A percentile compares a stretch with the other conserved stretches of the same genome.
Evolutionary conservation across 2,797 vertebrate species (phyloP).

Genomic region (Menidia menidia): DNA sequence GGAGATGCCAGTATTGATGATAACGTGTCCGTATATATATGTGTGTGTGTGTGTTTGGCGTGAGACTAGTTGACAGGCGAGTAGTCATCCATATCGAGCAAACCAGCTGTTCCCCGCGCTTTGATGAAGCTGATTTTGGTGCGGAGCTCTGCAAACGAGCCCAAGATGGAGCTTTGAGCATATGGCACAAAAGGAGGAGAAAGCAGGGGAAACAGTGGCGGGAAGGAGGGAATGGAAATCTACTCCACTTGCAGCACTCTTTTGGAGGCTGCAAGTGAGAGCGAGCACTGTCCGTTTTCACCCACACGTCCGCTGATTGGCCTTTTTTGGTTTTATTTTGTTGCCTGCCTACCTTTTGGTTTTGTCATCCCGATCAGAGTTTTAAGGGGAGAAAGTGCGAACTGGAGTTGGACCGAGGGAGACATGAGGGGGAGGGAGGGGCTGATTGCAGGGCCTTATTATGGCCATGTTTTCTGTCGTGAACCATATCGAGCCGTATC

Average conservation of each 20-base stretch:
- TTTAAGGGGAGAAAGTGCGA: slow-evolving; percentile 45
- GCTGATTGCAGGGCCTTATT: slow-evolving; percentile 63
- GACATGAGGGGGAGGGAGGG: not conserved
- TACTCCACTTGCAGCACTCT: slow-evolving; percentile 61
- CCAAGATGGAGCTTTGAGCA: slow-evolving; percentile 78
- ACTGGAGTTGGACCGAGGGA: slow-evolving; percentile 25
- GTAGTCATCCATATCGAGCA: slow-evolving; percentile 79
- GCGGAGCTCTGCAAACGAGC: slow-evolving; percentile 74
- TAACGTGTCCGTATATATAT: slow-evolving; percentile 27
- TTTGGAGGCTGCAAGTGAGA: slow-evolving; percentile 22
- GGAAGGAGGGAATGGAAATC: slow-evolving; percentile 59
- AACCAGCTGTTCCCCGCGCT: slow-evolving; percentile 82
- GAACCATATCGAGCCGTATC: slow-evolving; percentile 41
- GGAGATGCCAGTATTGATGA: slow-evolving; percentile 49
- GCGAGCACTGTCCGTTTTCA: slow-evolving; percentile 55
- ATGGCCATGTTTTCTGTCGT: slow-evolving; percentile 59
- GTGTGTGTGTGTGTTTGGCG: slow-evolving; percentile 21
- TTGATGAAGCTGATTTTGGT: slow-evolving; percentile 60
- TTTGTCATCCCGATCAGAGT: slow-evolving; percentile 43
- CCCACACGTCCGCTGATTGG: slow-evolving; percentile 48
- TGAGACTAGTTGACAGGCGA: slow-evolving; percentile 77
- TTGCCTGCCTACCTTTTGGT: slow-evolving; percentile 29
- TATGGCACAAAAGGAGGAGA: slow-evolving; percentile 75
- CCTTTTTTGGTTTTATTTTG: not conserved
- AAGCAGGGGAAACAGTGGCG: slow-evolving; percentile 40